Conservation (phyloP, 2,113 vertebrate species). For the Bufo bufo region DNA sequence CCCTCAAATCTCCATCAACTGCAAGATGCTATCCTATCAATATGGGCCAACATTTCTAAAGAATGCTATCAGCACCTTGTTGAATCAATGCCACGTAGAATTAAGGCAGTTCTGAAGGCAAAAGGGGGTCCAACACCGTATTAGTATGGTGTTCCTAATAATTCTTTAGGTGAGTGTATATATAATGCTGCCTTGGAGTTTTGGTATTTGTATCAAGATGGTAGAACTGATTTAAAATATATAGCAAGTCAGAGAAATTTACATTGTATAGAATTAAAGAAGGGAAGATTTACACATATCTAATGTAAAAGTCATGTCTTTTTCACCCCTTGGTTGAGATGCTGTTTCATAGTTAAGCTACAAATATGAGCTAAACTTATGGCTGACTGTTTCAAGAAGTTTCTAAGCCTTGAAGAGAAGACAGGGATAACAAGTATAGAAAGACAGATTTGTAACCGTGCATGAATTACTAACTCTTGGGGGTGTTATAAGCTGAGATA, state of each 20-base stretch:
- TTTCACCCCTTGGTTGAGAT: neutral
- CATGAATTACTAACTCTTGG: constrained; percentile 21
- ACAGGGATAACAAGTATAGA: neutral
- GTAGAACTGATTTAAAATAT: neutral
- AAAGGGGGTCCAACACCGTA: no score
- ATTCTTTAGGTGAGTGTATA: no score
- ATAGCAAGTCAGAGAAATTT: neutral
- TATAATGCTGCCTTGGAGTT: no score
- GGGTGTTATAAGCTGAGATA: constrained; percentile 18
- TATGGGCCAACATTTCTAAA: no score
- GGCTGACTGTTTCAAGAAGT: neutral
- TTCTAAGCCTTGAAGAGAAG: neutral
- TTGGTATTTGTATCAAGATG: neutral
- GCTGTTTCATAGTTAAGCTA: neutral
- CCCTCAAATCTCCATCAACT: no score
- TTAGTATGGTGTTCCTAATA: no score
- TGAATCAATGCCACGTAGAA: no score
- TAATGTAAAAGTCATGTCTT: neutral
- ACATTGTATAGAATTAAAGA: neutral
- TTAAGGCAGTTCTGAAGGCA: no score
- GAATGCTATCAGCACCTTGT: no score
- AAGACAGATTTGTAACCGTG: constrained; percentile 2
- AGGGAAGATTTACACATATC: neutral
- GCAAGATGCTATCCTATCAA: no score
- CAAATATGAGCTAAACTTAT: neutral